Evolutionary conservation across 2,888 invertebrate genomes (phyloP).

Genomic region (Urechis unicinctus): DNA sequence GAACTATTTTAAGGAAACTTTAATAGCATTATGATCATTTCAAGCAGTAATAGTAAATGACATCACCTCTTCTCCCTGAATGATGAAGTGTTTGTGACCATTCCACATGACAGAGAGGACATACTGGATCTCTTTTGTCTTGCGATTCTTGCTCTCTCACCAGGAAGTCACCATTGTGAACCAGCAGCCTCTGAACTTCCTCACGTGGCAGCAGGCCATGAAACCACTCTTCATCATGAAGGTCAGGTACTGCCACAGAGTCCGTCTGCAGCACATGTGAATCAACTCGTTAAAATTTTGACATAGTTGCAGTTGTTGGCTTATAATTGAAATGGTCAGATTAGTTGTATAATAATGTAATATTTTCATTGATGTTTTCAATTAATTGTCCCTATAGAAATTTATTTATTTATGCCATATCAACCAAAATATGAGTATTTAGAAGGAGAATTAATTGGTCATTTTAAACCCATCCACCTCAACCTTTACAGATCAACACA

Average conservation of each 20-base stretch:
- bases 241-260: too few species aligned
- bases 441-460: too few species aligned
- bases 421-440: too few species aligned
- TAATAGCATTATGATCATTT: not conserved
- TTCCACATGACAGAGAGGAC: conserved; percentile 94
- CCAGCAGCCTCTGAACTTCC: conserved; percentile 84
- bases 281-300: too few species aligned
- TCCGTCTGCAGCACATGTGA: conserved; percentile 1
- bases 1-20: not conserved
- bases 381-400: too few species aligned
- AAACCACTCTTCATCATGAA: conserved; percentile 23
- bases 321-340: too few species aligned
- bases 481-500: too few species aligned
- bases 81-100: conserved; percentile 93
- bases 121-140: conserved; percentile 68
- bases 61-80: conserved; percentile 85
- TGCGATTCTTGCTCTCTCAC: conserved; percentile 64
- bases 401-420: too few species aligned
- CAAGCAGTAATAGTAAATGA: not conserved
- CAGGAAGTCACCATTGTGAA: conserved; percentile 89
- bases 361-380: too few species aligned
- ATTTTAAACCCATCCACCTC: too few species aligned
- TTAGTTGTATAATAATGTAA: too few species aligned
- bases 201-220: conserved; percentile 93
- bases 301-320: too few species aligned